Base-by-base conservation (phyloP, 2,797 vertebrate species). In the Enteromius trimaculatus region DNA sequence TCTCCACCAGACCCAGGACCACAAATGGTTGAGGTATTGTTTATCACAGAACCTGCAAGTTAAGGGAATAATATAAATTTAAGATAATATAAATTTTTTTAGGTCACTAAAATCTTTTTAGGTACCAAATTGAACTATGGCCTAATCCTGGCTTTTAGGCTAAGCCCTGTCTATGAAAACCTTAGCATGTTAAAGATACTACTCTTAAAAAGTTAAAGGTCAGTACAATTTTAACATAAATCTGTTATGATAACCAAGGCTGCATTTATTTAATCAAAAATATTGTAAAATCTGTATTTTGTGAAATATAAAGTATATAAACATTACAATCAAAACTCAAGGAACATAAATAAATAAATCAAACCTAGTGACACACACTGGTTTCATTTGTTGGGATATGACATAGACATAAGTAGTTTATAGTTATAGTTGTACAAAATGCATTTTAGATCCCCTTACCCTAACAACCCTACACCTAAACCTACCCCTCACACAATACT, bases 11-110 rank as follows among this genome's bases (percentile, higher is more conserved):
- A 92, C 42, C 70, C 84, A 4, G 89, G 90, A 51, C 87, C 88
- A 6, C 87, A 37, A 2, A 80, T 84, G 19, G 91, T 93, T 85
- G 92, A 96, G 92, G 95, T 96, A 83, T 55, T 65, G 19, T 64
- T 80, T 26, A 74, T 37, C 26, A 51, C 26, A 6, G 14, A 19
- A 58, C 31, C 23, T 71, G 29, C 9, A 21, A 7, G 44, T 71
- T 58, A 44, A 49, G 21, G 39, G 16, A 13, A 31, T 31, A 49
- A 49, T 49, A 29, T 31, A 70, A 23, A 4, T 21, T 53, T 58
- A 58, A 58, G n/a, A 31, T 31, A 49, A 49, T 49, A 29, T 31
- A 70, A 23, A 4, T 21, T 53, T 58, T n/a, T n/a, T n/a, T n/a
- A n/a, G n/a, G n/a, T n/a, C n/a, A n/a, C n/a, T n/a, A n/a, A n/a